These are phyloP conservation scores for Cryptoprocta ferox DNA, from an alignment of 2,797 vertebrate species.

Conservation along the genomic window DNA sequence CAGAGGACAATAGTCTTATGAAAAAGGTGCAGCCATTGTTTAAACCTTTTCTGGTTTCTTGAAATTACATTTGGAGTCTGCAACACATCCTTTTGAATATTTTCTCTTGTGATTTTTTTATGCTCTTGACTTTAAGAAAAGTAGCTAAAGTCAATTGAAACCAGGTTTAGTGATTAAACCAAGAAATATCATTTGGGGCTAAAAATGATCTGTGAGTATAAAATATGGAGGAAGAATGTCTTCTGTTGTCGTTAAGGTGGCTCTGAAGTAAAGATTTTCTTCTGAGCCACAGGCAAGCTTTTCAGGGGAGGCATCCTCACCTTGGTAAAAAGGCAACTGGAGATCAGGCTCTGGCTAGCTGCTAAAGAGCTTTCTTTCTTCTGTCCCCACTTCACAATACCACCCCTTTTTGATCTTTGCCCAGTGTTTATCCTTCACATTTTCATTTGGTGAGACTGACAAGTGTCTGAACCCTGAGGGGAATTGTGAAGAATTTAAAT, in stretches of 20 bases:
- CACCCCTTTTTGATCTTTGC: neutral
- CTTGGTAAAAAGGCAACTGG: accelerated
- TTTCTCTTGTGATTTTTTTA: neutral
- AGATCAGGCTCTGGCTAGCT: neutral
- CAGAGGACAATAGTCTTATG: neutral
- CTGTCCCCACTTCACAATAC: accelerated
- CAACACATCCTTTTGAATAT: neutral
- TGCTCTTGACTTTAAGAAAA: neutral
- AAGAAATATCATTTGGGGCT: neutral
- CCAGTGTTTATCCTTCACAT: neutral
- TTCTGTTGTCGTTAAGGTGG: neutral
- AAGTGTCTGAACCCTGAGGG: neutral
- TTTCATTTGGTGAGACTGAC: neutral
- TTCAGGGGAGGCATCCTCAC: neutral
- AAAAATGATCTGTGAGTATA: neutral
- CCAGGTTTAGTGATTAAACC: neutral
- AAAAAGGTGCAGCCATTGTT: neutral
- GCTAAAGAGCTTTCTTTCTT: neutral
- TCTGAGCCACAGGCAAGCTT: neutral
- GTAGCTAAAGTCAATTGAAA: neutral
- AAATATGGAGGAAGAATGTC: neutral
- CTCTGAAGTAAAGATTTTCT: neutral
- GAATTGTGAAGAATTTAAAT: neutral
- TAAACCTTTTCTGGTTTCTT: neutral
- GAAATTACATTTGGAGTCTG: neutral